These are phyloP conservation scores for Sitobion miscanthi DNA, from an alignment of 1,140 invertebrate species.

Conservation along the genomic window DNA sequence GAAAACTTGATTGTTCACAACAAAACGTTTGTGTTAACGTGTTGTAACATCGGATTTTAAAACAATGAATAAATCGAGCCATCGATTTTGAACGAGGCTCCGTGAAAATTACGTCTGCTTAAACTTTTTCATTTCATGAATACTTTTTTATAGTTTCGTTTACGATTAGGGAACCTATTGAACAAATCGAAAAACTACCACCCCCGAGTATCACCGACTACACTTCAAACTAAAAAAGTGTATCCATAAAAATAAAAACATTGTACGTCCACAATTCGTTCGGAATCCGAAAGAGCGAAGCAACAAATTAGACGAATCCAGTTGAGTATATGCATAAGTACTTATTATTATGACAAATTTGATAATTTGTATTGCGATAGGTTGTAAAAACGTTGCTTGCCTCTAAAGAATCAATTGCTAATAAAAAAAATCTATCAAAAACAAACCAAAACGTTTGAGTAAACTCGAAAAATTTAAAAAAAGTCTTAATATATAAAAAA, in stretches of 20 bases:
- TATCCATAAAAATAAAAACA: neutral
- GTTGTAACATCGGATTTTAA: neutral
- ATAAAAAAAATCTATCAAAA: neutral
- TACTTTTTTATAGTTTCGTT: neutral
- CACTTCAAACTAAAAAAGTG: neutral
- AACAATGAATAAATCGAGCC: neutral
- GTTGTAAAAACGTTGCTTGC: neutral
- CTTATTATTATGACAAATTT: neutral
- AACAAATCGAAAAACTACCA: neutral
- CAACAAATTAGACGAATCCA: neutral
- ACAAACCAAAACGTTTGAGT: neutral
- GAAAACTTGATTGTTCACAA: neutral
- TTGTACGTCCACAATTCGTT: neutral
- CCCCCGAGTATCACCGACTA: no score
- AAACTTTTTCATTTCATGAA: neutral
- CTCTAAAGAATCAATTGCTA: neutral
- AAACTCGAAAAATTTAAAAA: neutral
- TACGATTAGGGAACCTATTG: neutral
- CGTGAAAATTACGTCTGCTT: neutral
- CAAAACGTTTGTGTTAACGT: neutral
- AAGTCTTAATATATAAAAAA: neutral
- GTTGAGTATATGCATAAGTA: neutral
- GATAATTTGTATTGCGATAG: neutral
- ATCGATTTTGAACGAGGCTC: neutral
- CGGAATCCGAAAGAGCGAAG: neutral